These are phyloP conservation scores for Rhopalosiphum padi DNA, from an alignment of 1,140 invertebrate species.

Conservation along the genomic window DNA sequence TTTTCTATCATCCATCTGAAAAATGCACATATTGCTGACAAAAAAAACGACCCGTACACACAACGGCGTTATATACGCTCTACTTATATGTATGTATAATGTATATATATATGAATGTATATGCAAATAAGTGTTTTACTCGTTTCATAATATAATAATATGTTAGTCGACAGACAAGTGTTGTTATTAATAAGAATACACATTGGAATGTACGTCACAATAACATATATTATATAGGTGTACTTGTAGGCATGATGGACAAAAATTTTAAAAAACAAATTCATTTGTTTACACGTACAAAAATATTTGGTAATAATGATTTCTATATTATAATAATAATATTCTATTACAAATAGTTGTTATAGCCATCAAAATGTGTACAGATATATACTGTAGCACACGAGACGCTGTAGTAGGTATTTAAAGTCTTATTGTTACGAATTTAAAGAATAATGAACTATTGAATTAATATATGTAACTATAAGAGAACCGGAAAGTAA, in stretches of 20 bases:
- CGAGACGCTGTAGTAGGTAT: neutral
- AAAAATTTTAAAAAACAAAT: neutral
- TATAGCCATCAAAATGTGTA: neutral
- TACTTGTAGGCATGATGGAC: neutral
- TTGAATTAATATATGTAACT: neutral
- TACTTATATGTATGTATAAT: neutral
- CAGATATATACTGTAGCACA: neutral
- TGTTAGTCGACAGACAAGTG: slow-evolving; percentile 35
- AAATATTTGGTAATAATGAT: neutral
- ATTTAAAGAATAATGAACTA: neutral
- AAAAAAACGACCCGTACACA: neutral
- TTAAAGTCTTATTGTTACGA: neutral
- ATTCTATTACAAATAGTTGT: neutral
- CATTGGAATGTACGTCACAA: slow-evolving; percentile 26
- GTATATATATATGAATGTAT: neutral
- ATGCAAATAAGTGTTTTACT: slow-evolving; percentile 31
- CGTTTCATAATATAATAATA: slow-evolving; percentile 22
- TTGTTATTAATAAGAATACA: slow-evolving; percentile 20
- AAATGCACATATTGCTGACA: neutral
- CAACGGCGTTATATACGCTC: neutral
- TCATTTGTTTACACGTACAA: neutral
- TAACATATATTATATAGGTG: neutral
- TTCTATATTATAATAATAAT: neutral
- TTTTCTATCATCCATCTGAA: neutral
- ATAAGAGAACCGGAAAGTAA: neutral